These are phyloP conservation scores for Hypotaenidia okinawae DNA, from an alignment of 2,797 vertebrate species.

Conservation along the genomic window DNA sequence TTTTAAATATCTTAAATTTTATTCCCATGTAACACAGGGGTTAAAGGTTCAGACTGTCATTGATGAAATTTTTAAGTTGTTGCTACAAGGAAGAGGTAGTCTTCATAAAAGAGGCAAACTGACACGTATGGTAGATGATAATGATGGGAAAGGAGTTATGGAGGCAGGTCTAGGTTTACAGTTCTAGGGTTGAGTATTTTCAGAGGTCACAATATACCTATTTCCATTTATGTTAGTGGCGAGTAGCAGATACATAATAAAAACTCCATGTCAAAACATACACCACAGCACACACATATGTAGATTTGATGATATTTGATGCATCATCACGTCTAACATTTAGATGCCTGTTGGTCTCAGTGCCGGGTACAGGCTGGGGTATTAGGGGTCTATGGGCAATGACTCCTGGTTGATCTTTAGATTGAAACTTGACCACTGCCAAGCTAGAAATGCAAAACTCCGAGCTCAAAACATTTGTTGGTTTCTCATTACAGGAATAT, in stretches of 20 bases:
- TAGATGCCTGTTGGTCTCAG: background rate
- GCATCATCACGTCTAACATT: background rate
- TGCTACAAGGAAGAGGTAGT: background rate
- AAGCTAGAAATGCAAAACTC: background rate
- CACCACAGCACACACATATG: rapidly evolving
- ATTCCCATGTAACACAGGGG: background rate
- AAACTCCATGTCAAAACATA: background rate
- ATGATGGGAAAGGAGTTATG: background rate
- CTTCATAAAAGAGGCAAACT: background rate
- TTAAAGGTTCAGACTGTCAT: background rate
- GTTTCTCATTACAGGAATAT: slow-evolving; percentile 32
- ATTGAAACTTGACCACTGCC: background rate
- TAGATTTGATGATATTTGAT: background rate
- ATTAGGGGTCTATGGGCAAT: background rate
- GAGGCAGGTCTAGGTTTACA: background rate
- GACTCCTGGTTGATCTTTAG: background rate
- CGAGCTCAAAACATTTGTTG: background rate
- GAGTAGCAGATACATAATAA: rapidly evolving
- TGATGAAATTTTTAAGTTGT: background rate
- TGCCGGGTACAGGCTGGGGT: background rate
- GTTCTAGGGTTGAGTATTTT: background rate
- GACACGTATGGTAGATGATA: background rate
- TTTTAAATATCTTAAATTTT: background rate
- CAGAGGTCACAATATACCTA: background rate
- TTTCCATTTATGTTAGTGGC: background rate